A percentile compares a stretch with the other conserved stretches of the same genome.
phyloP scores from a whole-genome alignment of 2,797 vertebrate species.

The Pseudochirops cupreus region DNA sequence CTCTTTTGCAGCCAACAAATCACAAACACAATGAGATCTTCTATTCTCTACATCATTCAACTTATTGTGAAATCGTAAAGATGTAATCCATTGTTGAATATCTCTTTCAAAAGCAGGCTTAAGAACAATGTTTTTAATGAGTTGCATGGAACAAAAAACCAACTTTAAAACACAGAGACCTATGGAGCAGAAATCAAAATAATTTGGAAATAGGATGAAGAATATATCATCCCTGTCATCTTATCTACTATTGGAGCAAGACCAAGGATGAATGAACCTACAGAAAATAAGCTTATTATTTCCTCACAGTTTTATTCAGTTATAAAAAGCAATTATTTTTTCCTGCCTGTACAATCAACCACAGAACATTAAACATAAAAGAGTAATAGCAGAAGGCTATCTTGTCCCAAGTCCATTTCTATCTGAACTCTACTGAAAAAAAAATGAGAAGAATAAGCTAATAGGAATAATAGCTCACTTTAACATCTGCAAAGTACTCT shows the following conservation, averaged over 20 bases:
- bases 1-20: not conserved
- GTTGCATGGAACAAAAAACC: not conserved
- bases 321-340: not conserved
- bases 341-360: not conserved
- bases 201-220: not conserved
- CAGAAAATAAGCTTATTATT: not conserved
- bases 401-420: not conserved
- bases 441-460: not conserved
- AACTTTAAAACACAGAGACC: not conserved
- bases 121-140: not conserved
- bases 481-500: not conserved
- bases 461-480: not conserved
- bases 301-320: not conserved
- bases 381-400: not conserved
- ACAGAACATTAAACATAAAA: not conserved
- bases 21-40: not conserved
- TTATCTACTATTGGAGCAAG: not conserved
- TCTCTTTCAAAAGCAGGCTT: not conserved
- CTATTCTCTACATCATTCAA: not conserved
- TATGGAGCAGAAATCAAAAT: not conserved
- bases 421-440: not conserved
- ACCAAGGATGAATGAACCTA: not conserved
- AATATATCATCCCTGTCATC: not conserved
- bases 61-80: not conserved
- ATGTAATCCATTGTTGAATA: not conserved